Evolutionary conservation across 2,797 vertebrate genomes (phyloP).

Genomic region (Anguilla marmorata): DNA sequence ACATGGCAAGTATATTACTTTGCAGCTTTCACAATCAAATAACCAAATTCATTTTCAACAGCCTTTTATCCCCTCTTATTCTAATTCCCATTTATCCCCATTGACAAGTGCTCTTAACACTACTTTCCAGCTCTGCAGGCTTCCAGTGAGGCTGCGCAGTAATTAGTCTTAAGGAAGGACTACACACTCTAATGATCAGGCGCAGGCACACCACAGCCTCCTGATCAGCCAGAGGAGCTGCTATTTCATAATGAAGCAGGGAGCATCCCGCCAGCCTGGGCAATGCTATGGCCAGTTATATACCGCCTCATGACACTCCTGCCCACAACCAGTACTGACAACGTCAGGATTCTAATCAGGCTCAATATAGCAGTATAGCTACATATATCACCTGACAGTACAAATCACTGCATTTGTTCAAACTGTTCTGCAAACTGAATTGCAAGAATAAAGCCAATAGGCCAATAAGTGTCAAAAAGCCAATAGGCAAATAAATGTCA

Average conservation of each 20-base stretch:
- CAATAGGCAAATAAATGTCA: background rate
- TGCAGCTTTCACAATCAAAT: background rate
- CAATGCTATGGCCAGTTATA: background rate
- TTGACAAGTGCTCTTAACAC: background rate
- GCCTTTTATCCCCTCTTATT: background rate
- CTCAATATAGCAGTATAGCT: background rate
- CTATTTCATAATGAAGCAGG: background rate
- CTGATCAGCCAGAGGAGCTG: background rate
- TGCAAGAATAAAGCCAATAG: background rate
- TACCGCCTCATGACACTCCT: too few species aligned
- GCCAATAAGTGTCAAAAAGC: background rate
- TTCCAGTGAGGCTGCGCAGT: background rate
- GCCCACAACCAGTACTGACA: background rate
- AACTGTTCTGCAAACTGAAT: background rate
- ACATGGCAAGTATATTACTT: background rate
- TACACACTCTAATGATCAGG: background rate
- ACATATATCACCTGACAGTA: background rate
- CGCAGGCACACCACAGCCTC: background rate
- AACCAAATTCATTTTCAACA: background rate
- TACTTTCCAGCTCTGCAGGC: background rate
- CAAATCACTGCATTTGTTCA: background rate
- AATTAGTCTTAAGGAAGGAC: background rate
- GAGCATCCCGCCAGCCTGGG: background rate
- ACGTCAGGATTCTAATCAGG: too few species aligned
- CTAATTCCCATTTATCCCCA: background rate